Conservation (phyloP, 2,888 invertebrate genomes). For the Lacanobia wlatinum region DNA sequence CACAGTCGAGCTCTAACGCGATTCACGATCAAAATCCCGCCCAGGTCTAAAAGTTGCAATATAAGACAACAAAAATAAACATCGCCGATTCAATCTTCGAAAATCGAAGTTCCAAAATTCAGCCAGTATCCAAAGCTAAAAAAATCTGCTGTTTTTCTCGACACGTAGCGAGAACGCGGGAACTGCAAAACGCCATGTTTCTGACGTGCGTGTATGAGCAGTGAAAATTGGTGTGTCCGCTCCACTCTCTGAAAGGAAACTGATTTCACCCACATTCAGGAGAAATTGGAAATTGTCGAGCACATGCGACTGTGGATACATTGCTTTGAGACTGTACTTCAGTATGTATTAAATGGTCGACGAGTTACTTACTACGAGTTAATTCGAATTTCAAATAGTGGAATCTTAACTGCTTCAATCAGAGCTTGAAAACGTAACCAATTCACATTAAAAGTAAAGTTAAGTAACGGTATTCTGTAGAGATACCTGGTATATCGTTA, state of each 20-base stretch:
- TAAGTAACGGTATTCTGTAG: too few relatives aligned
- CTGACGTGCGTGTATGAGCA: slow-evolving; percentile 32
- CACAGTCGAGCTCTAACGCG: too few relatives aligned
- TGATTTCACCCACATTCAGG: slow-evolving; percentile 26
- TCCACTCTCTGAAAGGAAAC: slow-evolving; percentile 36
- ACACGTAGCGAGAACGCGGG: slow-evolving; percentile 8
- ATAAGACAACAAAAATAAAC: background rate
- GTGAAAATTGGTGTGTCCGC: slow-evolving; percentile 44
- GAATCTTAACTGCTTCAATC: too few relatives aligned
- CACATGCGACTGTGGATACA: background rate
- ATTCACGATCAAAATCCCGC: too few relatives aligned
- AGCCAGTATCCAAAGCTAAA: too few relatives aligned
- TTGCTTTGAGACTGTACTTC: background rate
- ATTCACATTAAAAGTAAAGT: too few relatives aligned
- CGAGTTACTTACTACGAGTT: too few relatives aligned
- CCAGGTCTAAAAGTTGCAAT: background rate
- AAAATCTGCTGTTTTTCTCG: slow-evolving; percentile 5
- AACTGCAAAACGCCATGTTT: slow-evolving; percentile 19
- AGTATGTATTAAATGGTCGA: slow-evolving; percentile 1
- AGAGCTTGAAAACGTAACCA: too few relatives aligned
- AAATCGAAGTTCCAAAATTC: background rate
- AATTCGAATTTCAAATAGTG: too few relatives aligned
- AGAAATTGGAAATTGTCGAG: slow-evolving; percentile 37
- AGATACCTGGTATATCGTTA: too few relatives aligned
- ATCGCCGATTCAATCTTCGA: background rate